Conservation (phyloP, 2,113 vertebrate species). For the Nycticryphes semicollaris region DNA sequence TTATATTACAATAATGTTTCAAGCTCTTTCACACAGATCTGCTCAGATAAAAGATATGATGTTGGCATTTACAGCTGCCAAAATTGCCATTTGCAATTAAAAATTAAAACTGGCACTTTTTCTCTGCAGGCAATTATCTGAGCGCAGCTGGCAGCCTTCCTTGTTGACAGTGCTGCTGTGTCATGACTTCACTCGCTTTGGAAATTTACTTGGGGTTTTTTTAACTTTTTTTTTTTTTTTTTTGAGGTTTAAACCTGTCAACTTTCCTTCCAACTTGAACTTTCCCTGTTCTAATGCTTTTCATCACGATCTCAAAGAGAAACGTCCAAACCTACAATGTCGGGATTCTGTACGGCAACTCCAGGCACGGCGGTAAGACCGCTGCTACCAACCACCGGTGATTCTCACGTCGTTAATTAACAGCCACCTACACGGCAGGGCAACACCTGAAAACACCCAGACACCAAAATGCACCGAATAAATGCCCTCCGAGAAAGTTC, state of each 20-base stretch:
- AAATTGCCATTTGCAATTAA: constrained; percentile 81
- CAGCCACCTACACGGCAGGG: neutral
- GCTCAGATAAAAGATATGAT: constrained; percentile 49
- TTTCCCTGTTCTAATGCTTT: neutral
- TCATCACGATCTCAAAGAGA: neutral
- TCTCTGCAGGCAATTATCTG: constrained; percentile 75
- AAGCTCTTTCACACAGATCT: constrained; percentile 52
- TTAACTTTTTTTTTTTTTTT: neutral
- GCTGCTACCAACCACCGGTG: neutral
- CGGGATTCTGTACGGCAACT: neutral
- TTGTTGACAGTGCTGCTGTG: constrained; percentile 75
- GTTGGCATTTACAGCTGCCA: constrained; percentile 74
- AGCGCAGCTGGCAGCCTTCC: constrained; percentile 71
- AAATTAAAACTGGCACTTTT: constrained; percentile 76
- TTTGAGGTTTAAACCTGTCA: constrained; percentile 37
- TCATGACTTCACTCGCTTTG: constrained; percentile 62
- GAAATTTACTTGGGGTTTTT: constrained; percentile 63
- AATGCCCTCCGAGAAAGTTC: neutral
- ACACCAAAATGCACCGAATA: neutral
- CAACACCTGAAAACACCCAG: neutral
- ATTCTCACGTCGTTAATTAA: neutral
- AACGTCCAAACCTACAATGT: neutral
- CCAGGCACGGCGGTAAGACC: neutral
- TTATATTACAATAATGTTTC: constrained; percentile 20
- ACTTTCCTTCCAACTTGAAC: neutral